phyloP scores from a whole-genome alignment of 2,113 vertebrate genomes.

The Prolemur simus region DNA sequence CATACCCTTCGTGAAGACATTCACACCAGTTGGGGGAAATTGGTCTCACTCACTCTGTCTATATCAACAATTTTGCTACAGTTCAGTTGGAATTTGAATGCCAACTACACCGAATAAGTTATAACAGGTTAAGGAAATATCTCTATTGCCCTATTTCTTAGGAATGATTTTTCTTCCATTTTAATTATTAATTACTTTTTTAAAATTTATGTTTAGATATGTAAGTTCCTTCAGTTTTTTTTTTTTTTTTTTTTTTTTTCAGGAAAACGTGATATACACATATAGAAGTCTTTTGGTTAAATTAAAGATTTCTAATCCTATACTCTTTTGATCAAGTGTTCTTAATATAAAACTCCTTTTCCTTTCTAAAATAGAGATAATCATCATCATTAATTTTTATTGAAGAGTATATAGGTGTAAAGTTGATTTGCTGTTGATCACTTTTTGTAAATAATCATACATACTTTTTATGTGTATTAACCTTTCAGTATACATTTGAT shows the following conservation, averaged over 20 bases:
- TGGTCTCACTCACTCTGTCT: slow-evolving; percentile 18
- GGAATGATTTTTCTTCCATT: neutral
- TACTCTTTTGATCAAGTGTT: neutral
- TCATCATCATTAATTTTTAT: neutral
- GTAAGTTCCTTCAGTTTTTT: neutral
- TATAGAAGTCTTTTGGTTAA: neutral
- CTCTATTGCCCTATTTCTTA: neutral
- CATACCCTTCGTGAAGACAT: neutral
- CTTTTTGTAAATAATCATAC: neutral
- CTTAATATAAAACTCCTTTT: neutral
- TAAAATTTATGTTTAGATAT: neutral
- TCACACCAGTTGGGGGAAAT: slow-evolving; percentile 42
- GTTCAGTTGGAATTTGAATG: slow-evolving; percentile 16
- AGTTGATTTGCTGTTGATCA: neutral
- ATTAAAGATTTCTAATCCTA: neutral
- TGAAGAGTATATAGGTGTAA: neutral
- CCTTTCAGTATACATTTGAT: neutral
- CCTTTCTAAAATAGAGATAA: neutral
- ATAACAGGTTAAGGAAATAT: slow-evolving; percentile 34
- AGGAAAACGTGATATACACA: neutral
- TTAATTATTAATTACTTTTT: slow-evolving; percentile 1
- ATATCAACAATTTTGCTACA: slow-evolving; percentile 41
- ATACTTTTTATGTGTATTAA: neutral
- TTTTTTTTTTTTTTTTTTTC: neutral
- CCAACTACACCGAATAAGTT: neutral